phyloP scores from a whole-genome alignment of 2,113 vertebrate species.

The Rostratula benghalensis region DNA sequence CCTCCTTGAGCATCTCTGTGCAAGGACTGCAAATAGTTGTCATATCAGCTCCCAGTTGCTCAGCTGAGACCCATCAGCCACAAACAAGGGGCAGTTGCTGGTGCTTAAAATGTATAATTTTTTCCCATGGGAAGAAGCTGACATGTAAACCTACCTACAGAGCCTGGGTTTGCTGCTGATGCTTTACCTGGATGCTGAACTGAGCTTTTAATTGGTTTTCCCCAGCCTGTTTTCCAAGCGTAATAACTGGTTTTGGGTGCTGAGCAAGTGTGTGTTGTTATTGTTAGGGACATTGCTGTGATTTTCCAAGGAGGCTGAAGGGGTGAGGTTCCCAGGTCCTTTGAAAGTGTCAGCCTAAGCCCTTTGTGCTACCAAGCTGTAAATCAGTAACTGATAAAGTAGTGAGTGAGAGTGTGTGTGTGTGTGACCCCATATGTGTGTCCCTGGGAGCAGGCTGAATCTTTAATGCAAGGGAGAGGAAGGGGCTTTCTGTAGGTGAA shows the following conservation, averaged over 20 bases:
- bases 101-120: slow-evolving; percentile 37
- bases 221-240: neutral
- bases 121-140: slow-evolving; percentile 35
- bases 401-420: neutral
- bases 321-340: slow-evolving; percentile 31
- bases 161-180: neutral
- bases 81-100: slow-evolving; percentile 33
- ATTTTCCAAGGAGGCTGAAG: slow-evolving; percentile 29
- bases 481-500: slow-evolving; percentile 45
- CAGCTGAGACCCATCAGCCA: neutral
- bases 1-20: neutral
- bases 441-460: slow-evolving; percentile 22
- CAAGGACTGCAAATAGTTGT: neutral
- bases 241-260: slow-evolving; percentile 4
- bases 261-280: neutral
- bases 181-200: slow-evolving; percentile 13
- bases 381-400: slow-evolving; percentile 39
- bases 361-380: slow-evolving; percentile 14
- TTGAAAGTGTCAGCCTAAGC: slow-evolving; percentile 26
- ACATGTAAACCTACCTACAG: neutral
- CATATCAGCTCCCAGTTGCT: neutral
- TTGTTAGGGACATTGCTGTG: slow-evolving; percentile 2
- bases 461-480: slow-evolving; percentile 56
- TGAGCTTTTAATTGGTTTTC: slow-evolving; percentile 54
- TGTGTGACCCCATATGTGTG: neutral